A percentile compares a stretch with the other conserved stretches of the same genome.
phyloP scores from a whole-genome alignment of 2,888 invertebrate genomes.

The Chrysolina americana region DNA sequence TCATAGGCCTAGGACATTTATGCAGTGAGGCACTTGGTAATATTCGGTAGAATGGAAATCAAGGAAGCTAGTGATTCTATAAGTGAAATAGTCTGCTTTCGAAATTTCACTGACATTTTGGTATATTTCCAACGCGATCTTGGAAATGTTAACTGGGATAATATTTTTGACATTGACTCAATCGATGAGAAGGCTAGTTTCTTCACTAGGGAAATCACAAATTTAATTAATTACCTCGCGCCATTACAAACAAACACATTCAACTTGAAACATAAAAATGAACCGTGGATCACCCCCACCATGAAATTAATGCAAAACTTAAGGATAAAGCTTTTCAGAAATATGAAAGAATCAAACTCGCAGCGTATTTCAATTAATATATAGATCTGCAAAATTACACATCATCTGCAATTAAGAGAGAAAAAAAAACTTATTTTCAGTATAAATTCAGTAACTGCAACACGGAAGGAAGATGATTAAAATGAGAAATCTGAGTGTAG shows the following conservation, averaged over 20 bases:
- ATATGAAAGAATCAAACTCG: background rate
- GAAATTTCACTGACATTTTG: constrained; percentile 15
- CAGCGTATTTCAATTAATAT: background rate
- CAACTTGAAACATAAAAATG: background rate
- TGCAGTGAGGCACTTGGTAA: constrained; percentile 7
- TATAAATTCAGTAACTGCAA: background rate
- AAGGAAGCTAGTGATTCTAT: constrained; percentile 3
- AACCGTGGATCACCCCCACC: constrained; percentile 13
- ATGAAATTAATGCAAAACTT: constrained; percentile 8
- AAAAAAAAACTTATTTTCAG: too few species aligned
- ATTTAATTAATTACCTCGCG: background rate
- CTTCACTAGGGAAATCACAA: background rate
- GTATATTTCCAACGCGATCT: background rate
- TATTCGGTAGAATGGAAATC: constrained; percentile 6
- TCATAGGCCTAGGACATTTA: background rate
- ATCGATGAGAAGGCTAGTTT: constrained; percentile 8
- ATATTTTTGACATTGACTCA: background rate
- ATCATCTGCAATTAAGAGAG: too few species aligned
- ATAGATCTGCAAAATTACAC: too few species aligned
- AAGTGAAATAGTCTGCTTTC: background rate
- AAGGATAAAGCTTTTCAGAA: background rate
- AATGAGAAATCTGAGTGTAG: constrained; percentile 2
- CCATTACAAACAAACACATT: constrained; percentile 10
- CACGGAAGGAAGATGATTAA: constrained; percentile 2
- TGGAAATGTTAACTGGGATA: constrained; percentile 5